Base-by-base conservation (phyloP, 2,888 invertebrate genomes). In the Crepidodera aurea region DNA sequence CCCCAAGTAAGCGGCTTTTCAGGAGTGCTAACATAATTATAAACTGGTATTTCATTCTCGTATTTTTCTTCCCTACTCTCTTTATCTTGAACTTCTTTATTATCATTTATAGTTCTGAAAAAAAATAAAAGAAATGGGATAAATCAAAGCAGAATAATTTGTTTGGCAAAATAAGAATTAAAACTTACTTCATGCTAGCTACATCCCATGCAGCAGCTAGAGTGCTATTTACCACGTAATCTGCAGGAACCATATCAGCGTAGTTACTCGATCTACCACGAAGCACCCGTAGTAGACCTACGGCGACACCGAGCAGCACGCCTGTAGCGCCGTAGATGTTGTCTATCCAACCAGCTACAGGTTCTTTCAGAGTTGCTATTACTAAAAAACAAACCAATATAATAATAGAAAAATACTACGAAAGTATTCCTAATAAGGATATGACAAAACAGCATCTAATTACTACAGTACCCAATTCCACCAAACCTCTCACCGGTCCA, bases 1-100 rank as follows among this genome's bases (percentile, higher is more conserved):
- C 87, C 87, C 92, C 94, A 96, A 0, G 88, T 90, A 51, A 94
- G 82, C 0, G 92, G 91, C 73, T 94, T 93, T 70, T 93, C 88
- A 0, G 87, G 85, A 0, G 94, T 91, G 0, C 94, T 91, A 0
- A 94, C 92, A 80, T 88, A 93, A 81, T 96, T 95, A 83, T 93
- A 95, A 67, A 96, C 88, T 0, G 91, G 88, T 46, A 85, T 82
- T 29, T 83, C 81, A 37, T 75, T 76, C 4, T 71, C 69, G n/a
- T 67, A 71, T 61, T 71, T 71, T 25, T 67, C 67, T 51, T 74
- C 70, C 32, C 66, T 60, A 16, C 66, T 69, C 8, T 61, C 57
- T 13, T 67, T 40, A 27, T 72, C 66, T 54, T 71, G 61, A 8
- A 59, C 60, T 62, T 74, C 73, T 57, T 74, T 70, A 59, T 75